Conservation (phyloP, 2,888 invertebrate genomes). For the Andrena trimmerana region DNA sequence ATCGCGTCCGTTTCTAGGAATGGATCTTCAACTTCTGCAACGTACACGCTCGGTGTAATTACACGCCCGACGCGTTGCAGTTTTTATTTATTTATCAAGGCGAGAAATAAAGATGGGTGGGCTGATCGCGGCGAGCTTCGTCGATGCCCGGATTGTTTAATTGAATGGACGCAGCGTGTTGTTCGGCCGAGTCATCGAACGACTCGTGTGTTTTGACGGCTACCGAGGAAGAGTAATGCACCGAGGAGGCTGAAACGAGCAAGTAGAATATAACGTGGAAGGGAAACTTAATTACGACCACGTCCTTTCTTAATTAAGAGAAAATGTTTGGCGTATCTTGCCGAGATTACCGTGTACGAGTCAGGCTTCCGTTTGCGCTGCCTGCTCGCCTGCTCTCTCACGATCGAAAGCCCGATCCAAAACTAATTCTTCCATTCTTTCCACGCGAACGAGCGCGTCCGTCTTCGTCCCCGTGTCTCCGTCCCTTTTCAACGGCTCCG, state of each 20-base stretch:
- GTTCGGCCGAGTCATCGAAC: conserved; percentile 26
- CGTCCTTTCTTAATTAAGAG: conserved; percentile 78
- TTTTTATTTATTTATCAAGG: conserved; percentile 5
- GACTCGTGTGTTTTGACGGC: conserved; percentile 36
- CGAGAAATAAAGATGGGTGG: neutral
- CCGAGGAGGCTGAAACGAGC: conserved; percentile 44
- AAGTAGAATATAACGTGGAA: conserved; percentile 51
- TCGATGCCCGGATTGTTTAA: neutral
- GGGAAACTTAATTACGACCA: conserved; percentile 74
- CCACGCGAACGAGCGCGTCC: conserved; percentile 58
- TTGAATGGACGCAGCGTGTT: neutral
- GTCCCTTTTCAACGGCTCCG: conserved; percentile 38
- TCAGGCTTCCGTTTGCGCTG: conserved; percentile 72
- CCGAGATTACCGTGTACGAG: conserved; percentile 70
- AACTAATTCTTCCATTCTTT: conserved; percentile 68
- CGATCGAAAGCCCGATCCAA: conserved; percentile 73
- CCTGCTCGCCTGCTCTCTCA: conserved; percentile 68
- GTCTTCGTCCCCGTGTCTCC: conserved; percentile 39
- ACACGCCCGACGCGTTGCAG: neutral
- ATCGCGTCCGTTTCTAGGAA: conserved; percentile 32
- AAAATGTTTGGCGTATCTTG: conserved; percentile 76
- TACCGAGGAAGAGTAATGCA: conserved; percentile 1
- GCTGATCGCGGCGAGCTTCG: neutral
- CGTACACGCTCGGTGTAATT: conserved; percentile 4
- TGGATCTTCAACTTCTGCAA: neutral